Evolutionary conservation across 2,888 invertebrate species (phyloP).

Genomic region (Eustalomyia histrio): DNA sequence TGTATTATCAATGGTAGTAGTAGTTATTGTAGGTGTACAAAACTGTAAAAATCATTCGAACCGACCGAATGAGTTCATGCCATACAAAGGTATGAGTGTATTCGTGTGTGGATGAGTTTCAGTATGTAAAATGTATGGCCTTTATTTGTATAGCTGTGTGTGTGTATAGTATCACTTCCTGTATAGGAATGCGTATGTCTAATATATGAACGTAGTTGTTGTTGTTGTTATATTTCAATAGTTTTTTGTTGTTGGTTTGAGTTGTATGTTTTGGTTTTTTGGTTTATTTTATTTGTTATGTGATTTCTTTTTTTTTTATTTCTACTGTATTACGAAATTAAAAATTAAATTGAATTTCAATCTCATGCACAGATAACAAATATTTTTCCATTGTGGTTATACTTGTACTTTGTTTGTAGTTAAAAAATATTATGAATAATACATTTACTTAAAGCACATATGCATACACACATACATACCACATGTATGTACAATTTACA

Average conservation of each 20-base stretch:
- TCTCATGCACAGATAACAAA: conserved; percentile 66
- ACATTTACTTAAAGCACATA: conserved; percentile 52
- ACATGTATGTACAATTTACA: conserved; percentile 2
- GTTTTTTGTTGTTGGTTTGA: conserved; percentile 38
- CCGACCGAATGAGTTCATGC: conserved; percentile 36
- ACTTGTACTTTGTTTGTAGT: conserved; percentile 61
- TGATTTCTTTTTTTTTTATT: conserved; percentile 28
- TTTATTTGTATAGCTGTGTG: conserved; percentile 28
- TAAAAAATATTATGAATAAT: conserved; percentile 62
- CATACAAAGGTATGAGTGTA: not conserved
- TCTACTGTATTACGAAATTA: conserved; percentile 63
- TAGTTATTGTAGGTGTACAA: conserved; percentile 60
- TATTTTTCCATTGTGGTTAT: conserved; percentile 59
- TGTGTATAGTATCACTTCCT: conserved; percentile 36
- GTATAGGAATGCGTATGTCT: conserved; percentile 47
- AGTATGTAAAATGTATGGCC: conserved; percentile 40
- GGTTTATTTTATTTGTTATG: conserved; percentile 49
- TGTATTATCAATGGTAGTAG: conserved; percentile 54
- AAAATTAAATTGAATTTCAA: conserved; percentile 67
- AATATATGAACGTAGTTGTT: conserved; percentile 15
- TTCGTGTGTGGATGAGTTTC: conserved; percentile 7
- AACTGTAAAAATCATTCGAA: conserved; percentile 44
- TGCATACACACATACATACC: not conserved
- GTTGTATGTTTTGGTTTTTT: conserved; percentile 54
- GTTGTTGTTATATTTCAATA: conserved; percentile 10